Percentiles rank a stretch among this genome's conserved stretches.
These are phyloP conservation scores for Ranitomeya variabilis DNA, from an alignment of 2,113 vertebrate genomes.

Conservation along the genomic window DNA sequence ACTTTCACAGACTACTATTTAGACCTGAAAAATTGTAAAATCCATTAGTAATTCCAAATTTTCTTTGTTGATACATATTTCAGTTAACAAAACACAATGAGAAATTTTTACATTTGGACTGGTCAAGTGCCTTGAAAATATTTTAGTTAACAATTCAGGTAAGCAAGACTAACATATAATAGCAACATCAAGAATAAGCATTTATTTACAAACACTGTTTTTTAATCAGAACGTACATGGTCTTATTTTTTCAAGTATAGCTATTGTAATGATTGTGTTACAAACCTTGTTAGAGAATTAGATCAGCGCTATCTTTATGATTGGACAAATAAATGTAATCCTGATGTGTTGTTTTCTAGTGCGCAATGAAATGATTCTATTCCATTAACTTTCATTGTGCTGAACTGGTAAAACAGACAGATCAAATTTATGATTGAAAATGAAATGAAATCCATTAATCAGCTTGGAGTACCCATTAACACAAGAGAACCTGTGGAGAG, in stretches of 20 bases:
- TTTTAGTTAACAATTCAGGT: not conserved
- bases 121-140: not conserved
- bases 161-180: not conserved
- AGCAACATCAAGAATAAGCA: not conserved
- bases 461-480: conserved; percentile 55
- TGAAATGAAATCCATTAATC: conserved; percentile 57
- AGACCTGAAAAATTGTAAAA: not conserved
- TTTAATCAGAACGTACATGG: not conserved
- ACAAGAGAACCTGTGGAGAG: conserved; percentile 49
- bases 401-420: conserved; percentile 41
- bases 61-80: not conserved
- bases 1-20: too few species aligned
- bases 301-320: not conserved
- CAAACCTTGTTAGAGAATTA: not conserved
- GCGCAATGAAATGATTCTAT: conserved; percentile 29
- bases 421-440: conserved; percentile 56
- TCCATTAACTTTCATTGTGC: conserved; percentile 53
- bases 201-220: not conserved
- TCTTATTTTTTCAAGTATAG: not conserved
- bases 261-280: not conserved
- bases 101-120: not conserved
- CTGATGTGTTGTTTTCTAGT: conserved; percentile 38
- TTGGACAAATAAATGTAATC: conserved; percentile 5
- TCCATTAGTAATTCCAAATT: not conserved
- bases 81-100: not conserved